A percentile compares a stretch with the other conserved stretches of the same genome.
Evolutionary conservation across 2,888 invertebrate genomes (phyloP).

Genomic region (Cynaeus angustus): DNA sequence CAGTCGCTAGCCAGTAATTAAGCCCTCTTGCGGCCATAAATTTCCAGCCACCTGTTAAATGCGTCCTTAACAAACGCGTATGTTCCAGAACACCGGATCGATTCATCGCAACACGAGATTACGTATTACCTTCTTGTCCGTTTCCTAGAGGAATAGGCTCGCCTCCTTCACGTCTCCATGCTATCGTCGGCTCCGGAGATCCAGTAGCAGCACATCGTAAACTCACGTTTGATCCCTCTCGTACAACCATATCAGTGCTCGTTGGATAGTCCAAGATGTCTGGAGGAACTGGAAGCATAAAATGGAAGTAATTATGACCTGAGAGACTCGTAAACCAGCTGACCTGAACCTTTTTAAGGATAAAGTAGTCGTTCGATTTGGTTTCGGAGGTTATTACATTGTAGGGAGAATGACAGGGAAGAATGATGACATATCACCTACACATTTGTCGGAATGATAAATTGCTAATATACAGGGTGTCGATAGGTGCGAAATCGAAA

Average conservation of each 20-base stretch:
- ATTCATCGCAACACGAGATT: conserved; percentile 30
- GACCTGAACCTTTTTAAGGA: conserved; percentile 46
- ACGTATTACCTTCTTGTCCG: conserved; percentile 77
- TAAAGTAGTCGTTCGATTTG: conserved; percentile 33
- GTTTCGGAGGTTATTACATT: conserved; percentile 28
- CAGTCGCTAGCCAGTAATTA: conserved; percentile 35
- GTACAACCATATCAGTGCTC: conserved; percentile 87
- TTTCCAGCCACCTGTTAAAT: conserved; percentile 45
- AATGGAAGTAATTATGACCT: conserved; percentile 46
- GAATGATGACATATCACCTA: conserved; percentile 19
- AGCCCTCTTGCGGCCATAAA: conserved; percentile 39
- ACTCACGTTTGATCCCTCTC: conserved; percentile 89
- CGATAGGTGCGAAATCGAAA: not conserved
- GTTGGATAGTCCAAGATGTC: conserved; percentile 90
- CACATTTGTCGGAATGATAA: conserved; percentile 12
- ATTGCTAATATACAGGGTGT: conserved; percentile 5
- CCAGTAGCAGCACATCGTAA: conserved; percentile 92
- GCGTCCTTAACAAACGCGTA: conserved; percentile 39
- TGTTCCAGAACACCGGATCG: conserved; percentile 10
- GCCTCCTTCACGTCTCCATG: conserved; percentile 88
- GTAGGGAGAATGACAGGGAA: conserved; percentile 19
- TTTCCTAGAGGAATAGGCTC: conserved; percentile 80
- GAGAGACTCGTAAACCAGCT: conserved; percentile 45
- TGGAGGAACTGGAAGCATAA: conserved; percentile 80
- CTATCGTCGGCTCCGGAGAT: conserved; percentile 88